Evolutionary conservation across 2,888 invertebrate species (phyloP).

Genomic region (Linyphia triangularis): DNA sequence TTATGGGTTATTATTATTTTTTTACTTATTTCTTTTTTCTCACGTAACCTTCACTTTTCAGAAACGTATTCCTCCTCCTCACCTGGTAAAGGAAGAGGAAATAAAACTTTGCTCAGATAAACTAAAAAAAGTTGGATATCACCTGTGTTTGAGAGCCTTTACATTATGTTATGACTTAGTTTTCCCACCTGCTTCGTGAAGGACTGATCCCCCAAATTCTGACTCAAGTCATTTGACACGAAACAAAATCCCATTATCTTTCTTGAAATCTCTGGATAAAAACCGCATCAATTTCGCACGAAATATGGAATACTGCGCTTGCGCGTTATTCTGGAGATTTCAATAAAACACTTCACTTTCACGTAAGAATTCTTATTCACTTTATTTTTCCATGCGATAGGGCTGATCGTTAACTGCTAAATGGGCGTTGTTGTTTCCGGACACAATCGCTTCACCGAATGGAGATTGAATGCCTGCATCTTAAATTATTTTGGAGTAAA

Average conservation of each 20-base stretch:
- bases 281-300: not conserved
- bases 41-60: no score
- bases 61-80: no score
- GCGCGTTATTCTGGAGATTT: not conserved
- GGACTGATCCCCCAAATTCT: not conserved
- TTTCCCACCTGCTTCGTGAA: constrained; percentile 22
- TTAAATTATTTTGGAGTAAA: not conserved
- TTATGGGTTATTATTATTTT: no score
- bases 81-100: no score
- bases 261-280: not conserved
- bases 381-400: not conserved
- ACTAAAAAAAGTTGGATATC: constrained; percentile 6
- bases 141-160: not conserved
- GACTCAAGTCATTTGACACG: not conserved
- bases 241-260: not conserved
- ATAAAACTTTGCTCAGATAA: no score
- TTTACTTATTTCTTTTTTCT: no score
- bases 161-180: not conserved
- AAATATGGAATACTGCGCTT: not conserved
- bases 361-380: not conserved
- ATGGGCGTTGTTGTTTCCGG: not conserved
- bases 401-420: no score
- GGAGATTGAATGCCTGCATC: not conserved
- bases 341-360: not conserved
- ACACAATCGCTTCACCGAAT: not conserved